Evolutionary conservation across 2,888 invertebrate species (phyloP), one percentile per base, ranked within the genome.

Genomic region (Andrena bucephala): DNA sequence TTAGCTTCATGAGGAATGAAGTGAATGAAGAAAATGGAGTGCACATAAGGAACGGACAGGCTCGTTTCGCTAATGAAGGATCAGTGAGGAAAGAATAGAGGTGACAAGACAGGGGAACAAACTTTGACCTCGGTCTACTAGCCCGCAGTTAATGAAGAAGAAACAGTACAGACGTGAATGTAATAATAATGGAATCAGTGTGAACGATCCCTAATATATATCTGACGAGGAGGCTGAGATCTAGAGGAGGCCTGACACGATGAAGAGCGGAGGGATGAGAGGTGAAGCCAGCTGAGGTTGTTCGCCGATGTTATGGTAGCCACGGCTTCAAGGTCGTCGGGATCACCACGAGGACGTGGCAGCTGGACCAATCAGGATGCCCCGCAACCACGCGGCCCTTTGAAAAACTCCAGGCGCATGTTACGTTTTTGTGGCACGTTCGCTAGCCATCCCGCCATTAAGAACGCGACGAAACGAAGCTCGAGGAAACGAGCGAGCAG

Each of bases 281-380:
- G 84, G 85, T 78, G 83, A 85, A 82, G 85, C 81, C 84, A 84
- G 86, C 76, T 77, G 85, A 89, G 90, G 89, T 87, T 89, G 89
- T 87, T 89, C 87, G 85, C 84, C 89, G 84, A 87, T 86, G 90
- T 90, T 91, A 89, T 81, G 87, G 90, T 89, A 87, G 90, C 84
- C 79, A 76, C 65, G 77, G 85, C 81, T 79, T 81, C 91, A 91
- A 91, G 91, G 91, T 91, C 91, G 88, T 63, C 91, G 84, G 85
- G 91, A 90, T 90, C 85, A 87, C 84, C 86, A 81, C 90, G 91
- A 91, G 89, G 90, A 91, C 88, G 87, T 81, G 83, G 81, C 84
- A 71, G 85, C 66, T 60, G 85, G 84, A 76, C 87, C 85, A 90
- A 85, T 86, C 85, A 73, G 76, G 68, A 69, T 63, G 82, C 83